Evolutionary conservation across 2,797 vertebrate genomes (phyloP).

Genomic region (Hippocampus kuda): DNA sequence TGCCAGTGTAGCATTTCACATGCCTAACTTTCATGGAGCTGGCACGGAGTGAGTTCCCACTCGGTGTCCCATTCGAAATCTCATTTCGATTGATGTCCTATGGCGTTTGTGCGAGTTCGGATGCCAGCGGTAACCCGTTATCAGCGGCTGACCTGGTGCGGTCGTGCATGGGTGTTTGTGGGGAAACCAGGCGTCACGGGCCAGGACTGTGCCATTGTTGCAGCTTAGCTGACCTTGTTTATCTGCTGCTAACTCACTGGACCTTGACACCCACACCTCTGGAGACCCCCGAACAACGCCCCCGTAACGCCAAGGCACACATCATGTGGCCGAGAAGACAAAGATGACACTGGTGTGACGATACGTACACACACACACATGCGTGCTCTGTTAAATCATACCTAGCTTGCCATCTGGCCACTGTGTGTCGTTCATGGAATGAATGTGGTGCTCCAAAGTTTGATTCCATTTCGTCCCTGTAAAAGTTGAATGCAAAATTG

Average conservation of each 20-base stretch:
- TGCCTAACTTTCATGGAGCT: too few species aligned
- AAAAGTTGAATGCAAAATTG: neutral
- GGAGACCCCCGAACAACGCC: neutral
- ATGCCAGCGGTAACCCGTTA: conserved; percentile 65
- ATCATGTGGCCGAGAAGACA: conserved; percentile 32
- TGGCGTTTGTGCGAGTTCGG: conserved; percentile 10
- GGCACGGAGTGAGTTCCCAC: too few species aligned
- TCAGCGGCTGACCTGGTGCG: conserved; percentile 56
- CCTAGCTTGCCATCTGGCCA: conserved; percentile 44
- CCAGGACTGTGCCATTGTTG: conserved; percentile 59
- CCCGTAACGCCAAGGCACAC: neutral
- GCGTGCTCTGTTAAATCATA: conserved; percentile 20
- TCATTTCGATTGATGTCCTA: neutral
- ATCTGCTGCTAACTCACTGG: conserved; percentile 65
- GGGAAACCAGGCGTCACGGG: conserved; percentile 31
- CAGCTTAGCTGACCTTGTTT: conserved; percentile 62
- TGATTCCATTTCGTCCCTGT: neutral
- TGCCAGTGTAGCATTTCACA: neutral
- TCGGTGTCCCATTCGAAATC: too few species aligned
- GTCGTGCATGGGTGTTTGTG: conserved; percentile 41
- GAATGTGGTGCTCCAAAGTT: neutral
- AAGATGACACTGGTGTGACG: conserved; percentile 52
- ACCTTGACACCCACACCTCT: conserved; percentile 51
- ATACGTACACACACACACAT: neutral
- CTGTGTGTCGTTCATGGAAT: conserved; percentile 38